Evolutionary conservation across 2,888 invertebrate genomes (phyloP).

Genomic region (Rhimphoctona megacephalus): DNA sequence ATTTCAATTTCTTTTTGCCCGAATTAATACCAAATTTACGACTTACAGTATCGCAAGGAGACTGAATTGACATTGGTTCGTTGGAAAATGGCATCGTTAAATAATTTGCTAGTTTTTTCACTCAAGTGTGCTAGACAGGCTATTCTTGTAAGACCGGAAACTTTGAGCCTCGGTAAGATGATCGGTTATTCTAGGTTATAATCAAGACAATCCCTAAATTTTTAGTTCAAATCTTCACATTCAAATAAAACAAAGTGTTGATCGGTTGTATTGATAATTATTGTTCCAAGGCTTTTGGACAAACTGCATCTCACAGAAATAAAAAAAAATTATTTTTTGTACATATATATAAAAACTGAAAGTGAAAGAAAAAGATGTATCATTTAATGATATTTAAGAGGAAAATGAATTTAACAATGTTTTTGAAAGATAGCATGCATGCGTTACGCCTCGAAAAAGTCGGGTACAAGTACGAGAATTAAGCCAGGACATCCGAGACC

Average conservation of each 20-base stretch:
- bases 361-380: neutral
- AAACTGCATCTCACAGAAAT: neutral
- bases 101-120: slow-evolving; percentile 47
- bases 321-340: neutral
- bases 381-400: neutral
- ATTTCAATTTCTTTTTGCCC: neutral
- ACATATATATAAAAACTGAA: neutral
- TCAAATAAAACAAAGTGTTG: neutral
- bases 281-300: neutral
- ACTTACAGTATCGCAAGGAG: neutral
- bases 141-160: slow-evolving; percentile 42
- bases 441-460: slow-evolving; percentile 91
- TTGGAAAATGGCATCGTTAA: slow-evolving; percentile 60
- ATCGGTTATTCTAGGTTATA: slow-evolving; percentile 39
- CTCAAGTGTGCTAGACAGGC: slow-evolving; percentile 55
- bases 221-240: neutral
- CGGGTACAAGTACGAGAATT: slow-evolving; percentile 90
- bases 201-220: neutral
- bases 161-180: slow-evolving; percentile 51
- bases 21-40: neutral
- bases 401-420: neutral
- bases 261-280: neutral
- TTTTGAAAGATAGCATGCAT: slow-evolving; percentile 82
- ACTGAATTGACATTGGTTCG: neutral
- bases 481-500: slow-evolving; percentile 88